Evolutionary conservation across 2,888 invertebrate species (phyloP).

Genomic region (Eurois occulta): DNA sequence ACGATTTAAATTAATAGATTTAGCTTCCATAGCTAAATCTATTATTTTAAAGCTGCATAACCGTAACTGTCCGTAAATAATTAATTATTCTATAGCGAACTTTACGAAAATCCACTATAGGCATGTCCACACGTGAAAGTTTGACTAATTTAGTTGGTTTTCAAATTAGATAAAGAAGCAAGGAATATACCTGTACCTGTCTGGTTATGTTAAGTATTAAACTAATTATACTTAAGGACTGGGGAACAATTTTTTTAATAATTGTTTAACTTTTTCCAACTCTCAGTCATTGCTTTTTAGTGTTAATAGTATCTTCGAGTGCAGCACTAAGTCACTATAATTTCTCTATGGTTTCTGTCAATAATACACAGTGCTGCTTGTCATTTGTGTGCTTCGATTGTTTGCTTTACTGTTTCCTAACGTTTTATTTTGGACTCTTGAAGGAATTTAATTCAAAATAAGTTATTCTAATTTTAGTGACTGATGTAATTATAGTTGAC

Average conservation of each 20-base stretch:
- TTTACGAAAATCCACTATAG: neutral
- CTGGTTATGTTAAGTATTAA: neutral
- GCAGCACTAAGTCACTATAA: slow-evolving; percentile 26
- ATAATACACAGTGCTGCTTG: slow-evolving; percentile 74
- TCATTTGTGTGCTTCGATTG: slow-evolving; percentile 86
- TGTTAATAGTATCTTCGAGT: neutral
- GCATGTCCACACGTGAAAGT: neutral
- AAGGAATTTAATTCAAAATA: slow-evolving; percentile 71
- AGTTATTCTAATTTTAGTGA: slow-evolving; percentile 66
- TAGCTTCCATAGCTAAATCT: no score
- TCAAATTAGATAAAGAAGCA: fast-evolving
- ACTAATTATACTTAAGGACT: neutral
- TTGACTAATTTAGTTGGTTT: neutral
- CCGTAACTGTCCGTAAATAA: neutral
- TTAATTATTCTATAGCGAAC: neutral
- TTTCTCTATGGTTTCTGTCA: slow-evolving; percentile 73
- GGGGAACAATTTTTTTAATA: no score
- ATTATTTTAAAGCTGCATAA: no score
- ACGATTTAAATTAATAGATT: no score
- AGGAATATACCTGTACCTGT: neutral
- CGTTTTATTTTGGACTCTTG: slow-evolving; percentile 80
- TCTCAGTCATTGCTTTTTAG: neutral
- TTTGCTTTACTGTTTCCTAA: slow-evolving; percentile 84
- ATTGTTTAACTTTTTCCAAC: no score
- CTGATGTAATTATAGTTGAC: slow-evolving; percentile 57